phyloP scores from a whole-genome alignment of 35 echinoderm and acorn worm genomes.

The Ptychodera flava region DNA sequence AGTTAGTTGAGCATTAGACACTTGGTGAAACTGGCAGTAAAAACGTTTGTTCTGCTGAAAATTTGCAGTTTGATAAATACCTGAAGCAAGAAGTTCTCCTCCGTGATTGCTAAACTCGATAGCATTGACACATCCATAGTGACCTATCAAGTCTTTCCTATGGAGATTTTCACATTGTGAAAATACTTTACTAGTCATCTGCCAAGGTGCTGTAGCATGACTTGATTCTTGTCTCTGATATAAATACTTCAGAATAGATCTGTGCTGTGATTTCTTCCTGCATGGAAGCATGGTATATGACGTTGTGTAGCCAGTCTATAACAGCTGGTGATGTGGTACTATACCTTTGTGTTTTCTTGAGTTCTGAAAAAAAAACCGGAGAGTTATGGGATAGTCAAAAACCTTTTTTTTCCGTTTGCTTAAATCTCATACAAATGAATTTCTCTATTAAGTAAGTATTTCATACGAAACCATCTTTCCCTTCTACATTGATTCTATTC shows the following conservation, averaged over 20 bases:
- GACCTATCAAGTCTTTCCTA: constrained; percentile 57
- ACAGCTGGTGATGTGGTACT: too few species aligned
- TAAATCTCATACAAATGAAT: too few species aligned
- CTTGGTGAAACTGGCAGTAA: too few species aligned
- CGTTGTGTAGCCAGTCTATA: not conserved
- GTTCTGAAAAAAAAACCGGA: not conserved
- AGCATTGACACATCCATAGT: constrained; percentile 91
- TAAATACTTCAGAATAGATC: not conserved
- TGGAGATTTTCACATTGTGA: constrained; percentile 25
- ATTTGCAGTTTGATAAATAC: constrained; percentile 44
- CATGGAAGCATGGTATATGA: not conserved
- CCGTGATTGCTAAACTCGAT: constrained; percentile 98
- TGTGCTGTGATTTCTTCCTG: too few species aligned
- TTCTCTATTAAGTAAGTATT: too few species aligned
- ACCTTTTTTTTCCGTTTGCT: too few species aligned
- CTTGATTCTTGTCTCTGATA: not conserved
- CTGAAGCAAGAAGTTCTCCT: constrained; percentile 77
- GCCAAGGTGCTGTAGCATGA: not conserved
- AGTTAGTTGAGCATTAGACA: too few species aligned
- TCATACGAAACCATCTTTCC: too few species aligned
- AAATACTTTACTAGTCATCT: constrained; percentile 4
- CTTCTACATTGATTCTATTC: too few species aligned
- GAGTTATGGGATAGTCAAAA: not conserved
- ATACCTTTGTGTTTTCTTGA: not conserved
- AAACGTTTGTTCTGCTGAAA: too few species aligned